Evolutionary conservation across 2,888 invertebrate species (phyloP), one percentile per base, ranked within the genome.

Genomic region (Cinara cedri): DNA sequence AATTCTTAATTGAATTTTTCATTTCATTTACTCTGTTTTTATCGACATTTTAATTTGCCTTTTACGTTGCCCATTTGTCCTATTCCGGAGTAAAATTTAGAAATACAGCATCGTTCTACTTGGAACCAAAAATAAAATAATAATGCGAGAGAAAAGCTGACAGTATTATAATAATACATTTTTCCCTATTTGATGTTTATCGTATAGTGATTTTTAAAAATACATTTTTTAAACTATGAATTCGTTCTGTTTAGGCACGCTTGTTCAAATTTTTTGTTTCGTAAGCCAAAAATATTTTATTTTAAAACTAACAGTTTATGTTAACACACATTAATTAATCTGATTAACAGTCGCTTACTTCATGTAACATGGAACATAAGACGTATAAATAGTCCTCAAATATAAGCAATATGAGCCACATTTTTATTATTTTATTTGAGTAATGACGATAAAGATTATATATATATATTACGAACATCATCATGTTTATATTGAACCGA

Each of bases 221-320:
- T 74, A 63, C 4, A 46, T 51, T 62, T 21, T 74, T 62, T 14
- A 34, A 62, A 74, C 51, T 51, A 74, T 51, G 51, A 19, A 51
- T 21, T 51, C 42, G 11, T 51, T 21, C 14, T 74, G 62, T 63
- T 71, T 34, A 42, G 13, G 62, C 19, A 6, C 10, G 57, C 49
- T 1, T 46, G 14, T 49, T 62, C 19, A 62, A 34, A 16, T 34
- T 51, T 49, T 72, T 62, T 16, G 46, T 19, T 46, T 49, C 60
- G 19, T 62, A 34, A 21, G 54, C 63, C 42, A 54, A 65, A 71
- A 74, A 65, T 9, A 16, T 11, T 65, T 42, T 65, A 65, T 65
- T 65, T 44, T 13, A 74, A 74, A 54, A 65, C 63, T 63, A 63
- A 16, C 19, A 63, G 51, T 60, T 72, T 26, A 26, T n/a, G 46